Evolutionary conservation across 1,140 invertebrate genomes (phyloP).

Genomic region (Papilio helenus): DNA sequence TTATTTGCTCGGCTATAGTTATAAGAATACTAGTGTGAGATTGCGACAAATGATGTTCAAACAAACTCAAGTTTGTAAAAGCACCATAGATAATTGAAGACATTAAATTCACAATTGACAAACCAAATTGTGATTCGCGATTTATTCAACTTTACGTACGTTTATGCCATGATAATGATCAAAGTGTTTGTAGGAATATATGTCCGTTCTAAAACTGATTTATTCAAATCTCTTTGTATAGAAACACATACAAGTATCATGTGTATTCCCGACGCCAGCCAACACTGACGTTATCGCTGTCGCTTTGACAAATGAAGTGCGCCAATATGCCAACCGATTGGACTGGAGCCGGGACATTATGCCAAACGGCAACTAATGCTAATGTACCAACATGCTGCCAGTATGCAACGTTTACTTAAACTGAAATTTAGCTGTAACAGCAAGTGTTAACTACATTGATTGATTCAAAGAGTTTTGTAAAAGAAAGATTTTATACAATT

Average conservation of each 20-base stretch:
- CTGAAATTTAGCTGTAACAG: neutral
- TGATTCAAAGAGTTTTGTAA: neutral
- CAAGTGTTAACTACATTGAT: neutral
- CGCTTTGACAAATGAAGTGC: conserved; percentile 23
- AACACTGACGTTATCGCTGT: conserved; percentile 5
- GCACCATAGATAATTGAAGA: neutral
- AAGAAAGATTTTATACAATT: neutral
- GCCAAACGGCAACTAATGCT: neutral
- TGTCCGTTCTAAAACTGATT: no score
- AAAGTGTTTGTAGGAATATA: no score
- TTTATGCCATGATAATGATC: no score
- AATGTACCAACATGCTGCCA: neutral
- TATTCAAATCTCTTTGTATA: no score
- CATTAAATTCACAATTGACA: no score
- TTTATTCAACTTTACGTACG: no score
- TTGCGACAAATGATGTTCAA: neutral
- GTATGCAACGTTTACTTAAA: neutral
- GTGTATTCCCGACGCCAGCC: neutral
- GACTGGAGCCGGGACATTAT: neutral
- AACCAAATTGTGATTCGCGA: no score
- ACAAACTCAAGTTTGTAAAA: neutral
- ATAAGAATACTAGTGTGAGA: neutral
- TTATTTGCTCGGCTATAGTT: neutral
- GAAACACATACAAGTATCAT: neutral
- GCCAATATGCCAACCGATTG: neutral